Evolutionary conservation across 2,797 vertebrate genomes (phyloP).

Genomic region (Loris lydekkerianus): DNA sequence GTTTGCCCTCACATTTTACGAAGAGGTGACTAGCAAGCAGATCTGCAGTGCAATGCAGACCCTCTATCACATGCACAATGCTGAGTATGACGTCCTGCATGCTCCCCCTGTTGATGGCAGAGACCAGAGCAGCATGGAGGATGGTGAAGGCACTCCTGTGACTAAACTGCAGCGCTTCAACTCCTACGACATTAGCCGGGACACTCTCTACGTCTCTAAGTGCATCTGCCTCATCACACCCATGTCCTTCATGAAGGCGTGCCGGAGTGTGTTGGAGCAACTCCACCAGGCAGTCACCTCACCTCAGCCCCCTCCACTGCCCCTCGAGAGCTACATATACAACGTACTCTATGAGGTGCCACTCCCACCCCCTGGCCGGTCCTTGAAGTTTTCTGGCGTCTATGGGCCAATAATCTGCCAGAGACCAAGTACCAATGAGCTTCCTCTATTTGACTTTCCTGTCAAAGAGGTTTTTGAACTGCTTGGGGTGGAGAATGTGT

Average conservation of each 20-base stretch:
- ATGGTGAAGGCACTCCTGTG: slow-evolving; percentile 91
- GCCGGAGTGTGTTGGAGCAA: slow-evolving; percentile 95
- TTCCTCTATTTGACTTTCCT: slow-evolving; percentile 97
- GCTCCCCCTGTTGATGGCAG: slow-evolving; percentile 89
- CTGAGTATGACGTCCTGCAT: slow-evolving; percentile 97
- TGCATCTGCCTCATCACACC: slow-evolving; percentile 98
- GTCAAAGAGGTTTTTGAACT: slow-evolving; percentile 95
- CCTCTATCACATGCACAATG: slow-evolving; percentile 99
- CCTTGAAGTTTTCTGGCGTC: slow-evolving; percentile 97
- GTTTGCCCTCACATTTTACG: slow-evolving; percentile 98
- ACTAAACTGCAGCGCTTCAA: slow-evolving; percentile 98
- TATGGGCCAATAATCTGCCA: slow-evolving; percentile 97
- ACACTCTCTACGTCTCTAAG: slow-evolving; percentile 98
- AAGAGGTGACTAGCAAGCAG: slow-evolving; percentile 99
- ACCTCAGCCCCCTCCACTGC: slow-evolving; percentile 96
- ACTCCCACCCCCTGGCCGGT: slow-evolving; percentile 95
- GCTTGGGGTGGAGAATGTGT: slow-evolving; percentile 97
- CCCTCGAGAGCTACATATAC: slow-evolving; percentile 99
- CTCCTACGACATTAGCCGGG: slow-evolving; percentile 98
- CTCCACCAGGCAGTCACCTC: slow-evolving; percentile 97
- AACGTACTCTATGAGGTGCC: slow-evolving; percentile 99
- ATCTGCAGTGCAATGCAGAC: slow-evolving; percentile 99
- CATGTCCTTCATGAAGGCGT: slow-evolving; percentile 98
- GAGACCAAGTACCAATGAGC: slow-evolving; percentile 96
- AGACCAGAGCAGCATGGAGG: slow-evolving; percentile 90